phyloP scores from a whole-genome alignment of 2,888 invertebrate genomes.

The Lamellibrachia columna region DNA sequence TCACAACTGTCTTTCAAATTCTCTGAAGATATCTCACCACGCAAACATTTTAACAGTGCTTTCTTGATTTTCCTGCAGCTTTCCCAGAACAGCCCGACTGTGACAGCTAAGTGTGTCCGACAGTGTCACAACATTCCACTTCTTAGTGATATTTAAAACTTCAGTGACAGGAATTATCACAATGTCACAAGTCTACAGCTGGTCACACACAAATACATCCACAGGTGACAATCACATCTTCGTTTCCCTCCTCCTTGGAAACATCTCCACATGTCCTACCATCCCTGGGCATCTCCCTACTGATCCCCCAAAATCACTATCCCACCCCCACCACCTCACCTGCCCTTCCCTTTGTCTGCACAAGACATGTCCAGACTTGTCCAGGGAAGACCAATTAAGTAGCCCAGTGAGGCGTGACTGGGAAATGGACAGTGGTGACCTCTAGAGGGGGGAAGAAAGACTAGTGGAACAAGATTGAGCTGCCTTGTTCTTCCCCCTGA shows the following conservation, averaged over 20 bases:
- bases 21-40: too few relatives aligned
- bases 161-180: too few relatives aligned
- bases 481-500: too few relatives aligned
- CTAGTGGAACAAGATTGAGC: not conserved
- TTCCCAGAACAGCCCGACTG: not conserved
- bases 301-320: not conserved
- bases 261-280: not conserved
- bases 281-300: not conserved
- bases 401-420: not conserved
- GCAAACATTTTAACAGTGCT: not conserved
- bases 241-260: too few relatives aligned
- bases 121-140: too few relatives aligned
- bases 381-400: not conserved
- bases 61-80: not conserved
- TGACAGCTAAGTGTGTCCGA: not conserved
- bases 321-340: not conserved
- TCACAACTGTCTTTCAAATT: not conserved
- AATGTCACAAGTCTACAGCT: too few relatives aligned
- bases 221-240: too few relatives aligned
- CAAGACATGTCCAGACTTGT: constrained; percentile 1
- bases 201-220: too few relatives aligned
- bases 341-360: not conserved
- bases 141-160: too few relatives aligned
- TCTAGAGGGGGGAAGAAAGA: not conserved
- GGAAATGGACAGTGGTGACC: not conserved